These are phyloP conservation scores for Sebastes hopkinsi DNA, from an alignment of 2,797 vertebrate genomes.

Conservation along the genomic window DNA sequence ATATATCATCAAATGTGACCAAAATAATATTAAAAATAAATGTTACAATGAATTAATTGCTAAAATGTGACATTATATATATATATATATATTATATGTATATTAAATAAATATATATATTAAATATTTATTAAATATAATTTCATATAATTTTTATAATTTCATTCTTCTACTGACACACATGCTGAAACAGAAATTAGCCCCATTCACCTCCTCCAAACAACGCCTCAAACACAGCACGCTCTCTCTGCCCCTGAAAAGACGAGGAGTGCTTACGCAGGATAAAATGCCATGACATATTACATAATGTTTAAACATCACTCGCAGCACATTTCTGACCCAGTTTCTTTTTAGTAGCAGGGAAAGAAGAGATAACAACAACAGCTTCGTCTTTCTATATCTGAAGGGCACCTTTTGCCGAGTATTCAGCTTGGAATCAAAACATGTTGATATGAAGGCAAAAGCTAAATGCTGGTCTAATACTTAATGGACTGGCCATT, in stretches of 20 bases:
- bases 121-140: not conserved
- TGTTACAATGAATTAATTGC: no score
- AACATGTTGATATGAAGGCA: not conserved
- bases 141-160: no score
- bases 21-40: no score
- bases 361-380: slow-evolving; percentile 6
- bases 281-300: slow-evolving; percentile 66
- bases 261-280: slow-evolving; percentile 50
- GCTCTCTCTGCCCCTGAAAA: slow-evolving; percentile 28
- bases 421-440: slow-evolving; percentile 11
- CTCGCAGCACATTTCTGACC: slow-evolving; percentile 73
- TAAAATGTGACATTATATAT: no score
- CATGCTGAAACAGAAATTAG: not conserved
- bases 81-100: no score
- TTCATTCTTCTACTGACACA: not conserved
- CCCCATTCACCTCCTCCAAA: not conserved
- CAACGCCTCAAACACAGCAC: not conserved
- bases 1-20: no score
- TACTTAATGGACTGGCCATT: not conserved
- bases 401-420: slow-evolving; percentile 35
- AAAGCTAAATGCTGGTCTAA: not conserved
- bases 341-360: slow-evolving; percentile 52
- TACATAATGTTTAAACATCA: slow-evolving; percentile 74
- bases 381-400: not conserved
- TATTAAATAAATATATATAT: not conserved